Conservation (phyloP, 2,888 invertebrate species). For the Thymelicus lineola region DNA sequence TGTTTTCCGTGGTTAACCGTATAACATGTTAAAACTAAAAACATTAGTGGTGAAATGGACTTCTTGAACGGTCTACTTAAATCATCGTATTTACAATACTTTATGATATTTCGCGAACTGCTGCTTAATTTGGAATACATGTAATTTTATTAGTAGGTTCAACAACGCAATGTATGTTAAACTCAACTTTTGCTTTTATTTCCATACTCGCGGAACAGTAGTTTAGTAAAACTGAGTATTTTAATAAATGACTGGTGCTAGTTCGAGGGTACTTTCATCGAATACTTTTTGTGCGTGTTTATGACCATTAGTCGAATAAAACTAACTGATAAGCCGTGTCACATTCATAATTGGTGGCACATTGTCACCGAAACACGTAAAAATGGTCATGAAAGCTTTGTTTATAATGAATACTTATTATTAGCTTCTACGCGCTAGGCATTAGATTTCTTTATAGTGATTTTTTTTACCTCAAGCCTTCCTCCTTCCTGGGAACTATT, state of each 20-base stretch:
- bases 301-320: constrained; percentile 36
- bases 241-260: constrained; percentile 27
- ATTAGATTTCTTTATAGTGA: no score
- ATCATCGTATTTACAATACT: neutral
- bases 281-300: constrained; percentile 37
- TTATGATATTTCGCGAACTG: no score
- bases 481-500: no score
- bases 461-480: no score
- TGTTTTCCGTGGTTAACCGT: constrained; percentile 14
- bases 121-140: neutral
- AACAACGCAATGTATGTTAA: neutral
- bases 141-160: neutral
- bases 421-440: neutral
- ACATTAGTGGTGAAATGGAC: constrained; percentile 15
- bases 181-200: neutral
- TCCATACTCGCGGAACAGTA: neutral
- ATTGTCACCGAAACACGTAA: constrained; percentile 25
- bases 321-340: constrained; percentile 38
- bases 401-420: constrained; percentile 11
- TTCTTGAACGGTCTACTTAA: neutral
- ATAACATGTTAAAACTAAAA: constrained; percentile 24
- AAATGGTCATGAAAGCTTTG: constrained; percentile 16
- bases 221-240: constrained; percentile 21
- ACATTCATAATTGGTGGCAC: constrained; percentile 39
- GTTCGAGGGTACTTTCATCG: constrained; percentile 32